phyloP scores from a whole-genome alignment of 2,113 vertebrate species.

The Zapornia atra region DNA sequence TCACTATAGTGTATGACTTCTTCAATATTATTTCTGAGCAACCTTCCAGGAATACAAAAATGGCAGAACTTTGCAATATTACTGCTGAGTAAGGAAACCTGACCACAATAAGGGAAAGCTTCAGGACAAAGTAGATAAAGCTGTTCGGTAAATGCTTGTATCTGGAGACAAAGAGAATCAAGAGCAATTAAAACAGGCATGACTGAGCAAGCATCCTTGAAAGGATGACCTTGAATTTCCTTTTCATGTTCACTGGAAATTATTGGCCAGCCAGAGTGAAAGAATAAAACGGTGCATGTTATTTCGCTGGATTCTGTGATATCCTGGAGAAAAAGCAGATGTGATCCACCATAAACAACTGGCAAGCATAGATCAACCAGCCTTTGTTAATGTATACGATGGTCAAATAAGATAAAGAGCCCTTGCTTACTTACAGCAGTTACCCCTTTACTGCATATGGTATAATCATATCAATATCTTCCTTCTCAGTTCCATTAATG shows the following conservation, averaged over 20 bases:
- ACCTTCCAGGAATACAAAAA: not conserved
- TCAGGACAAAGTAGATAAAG: not conserved
- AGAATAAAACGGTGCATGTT: not conserved
- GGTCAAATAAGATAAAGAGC: not conserved
- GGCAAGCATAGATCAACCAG: not conserved
- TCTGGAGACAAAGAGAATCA: constrained; percentile 4
- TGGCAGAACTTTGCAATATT: not conserved
- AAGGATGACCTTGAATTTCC: constrained; percentile 23
- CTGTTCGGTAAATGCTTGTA: not conserved
- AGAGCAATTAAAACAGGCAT: constrained; percentile 16
- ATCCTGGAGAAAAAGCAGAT: not conserved
- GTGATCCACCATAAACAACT: not conserved
- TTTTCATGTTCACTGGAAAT: not conserved
- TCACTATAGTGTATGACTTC: not conserved
- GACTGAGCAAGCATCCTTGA: not conserved
- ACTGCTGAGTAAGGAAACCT: not conserved
- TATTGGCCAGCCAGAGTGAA: not conserved
- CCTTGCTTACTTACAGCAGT: not conserved
- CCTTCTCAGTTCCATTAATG: not conserved
- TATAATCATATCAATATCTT: not conserved
- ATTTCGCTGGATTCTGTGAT: not conserved
- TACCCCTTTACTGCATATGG: not conserved
- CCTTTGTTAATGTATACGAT: not conserved
- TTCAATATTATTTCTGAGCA: not conserved
- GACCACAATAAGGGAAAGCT: not conserved